Conservation (phyloP, 2,797 vertebrate genomes). For the Sus cebifrons region DNA sequence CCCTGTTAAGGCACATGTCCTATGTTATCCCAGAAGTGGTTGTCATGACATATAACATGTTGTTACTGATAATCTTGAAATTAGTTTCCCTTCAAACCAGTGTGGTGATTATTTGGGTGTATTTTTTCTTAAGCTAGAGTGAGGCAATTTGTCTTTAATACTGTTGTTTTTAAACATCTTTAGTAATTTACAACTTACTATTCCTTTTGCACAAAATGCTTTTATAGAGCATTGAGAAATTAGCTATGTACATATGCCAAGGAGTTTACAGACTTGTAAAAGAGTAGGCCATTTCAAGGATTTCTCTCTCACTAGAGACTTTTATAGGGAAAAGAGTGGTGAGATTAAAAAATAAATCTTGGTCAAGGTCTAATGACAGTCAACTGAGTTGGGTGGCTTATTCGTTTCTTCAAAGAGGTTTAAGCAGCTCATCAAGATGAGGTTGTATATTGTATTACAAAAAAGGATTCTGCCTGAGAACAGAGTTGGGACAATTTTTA, state of each 20-base stretch:
- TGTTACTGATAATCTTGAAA: constrained; percentile 43
- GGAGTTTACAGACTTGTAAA: constrained; percentile 23
- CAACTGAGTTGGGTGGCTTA: not conserved
- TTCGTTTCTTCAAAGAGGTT: not conserved
- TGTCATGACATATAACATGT: not conserved
- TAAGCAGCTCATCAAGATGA: not conserved
- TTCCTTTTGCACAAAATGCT: constrained; percentile 13
- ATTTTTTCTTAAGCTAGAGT: constrained; percentile 2
- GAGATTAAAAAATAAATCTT: not conserved
- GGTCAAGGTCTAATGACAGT: not conserved
- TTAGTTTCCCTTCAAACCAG: not conserved
- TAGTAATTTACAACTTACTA: constrained; percentile 42
- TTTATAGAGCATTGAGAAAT: not conserved
- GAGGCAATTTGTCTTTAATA: constrained; percentile 18
- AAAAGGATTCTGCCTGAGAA: not conserved
- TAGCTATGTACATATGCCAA: not conserved
- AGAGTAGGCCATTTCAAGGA: not conserved
- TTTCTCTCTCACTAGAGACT: constrained; percentile 47
- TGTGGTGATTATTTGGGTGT: constrained; percentile 43
- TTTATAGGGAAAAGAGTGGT: not conserved
- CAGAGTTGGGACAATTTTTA: constrained; percentile 7
- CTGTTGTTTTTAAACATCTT: not conserved
- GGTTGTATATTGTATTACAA: not conserved
- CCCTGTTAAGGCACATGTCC: not conserved
- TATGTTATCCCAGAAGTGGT: not conserved